Conservation (phyloP, 2,888 invertebrate genomes). For the Catocala fraxini region DNA sequence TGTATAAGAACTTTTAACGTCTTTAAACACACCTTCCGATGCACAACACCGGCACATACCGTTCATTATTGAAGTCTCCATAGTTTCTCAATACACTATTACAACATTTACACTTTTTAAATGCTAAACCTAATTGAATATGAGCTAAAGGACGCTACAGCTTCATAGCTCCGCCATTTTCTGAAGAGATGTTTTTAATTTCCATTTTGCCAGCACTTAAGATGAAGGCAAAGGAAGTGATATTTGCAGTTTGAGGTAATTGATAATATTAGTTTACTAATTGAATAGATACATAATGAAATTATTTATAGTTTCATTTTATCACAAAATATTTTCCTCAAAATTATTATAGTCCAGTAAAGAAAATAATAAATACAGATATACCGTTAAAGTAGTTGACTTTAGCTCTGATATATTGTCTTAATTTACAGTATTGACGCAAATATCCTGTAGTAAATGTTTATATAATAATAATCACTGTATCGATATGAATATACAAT, state of each 20-base stretch:
- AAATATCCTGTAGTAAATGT: no score
- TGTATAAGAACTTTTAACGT: constrained; percentile 71
- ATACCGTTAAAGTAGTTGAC: no score
- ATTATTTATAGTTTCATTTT: no score
- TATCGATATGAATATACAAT: no score
- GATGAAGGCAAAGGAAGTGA: not conserved
- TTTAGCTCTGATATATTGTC: no score
- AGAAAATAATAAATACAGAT: not conserved
- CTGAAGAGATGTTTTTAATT: constrained; percentile 20
- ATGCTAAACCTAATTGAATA: constrained; percentile 33
- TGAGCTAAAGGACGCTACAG: constrained; percentile 59
- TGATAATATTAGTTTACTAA: no score
- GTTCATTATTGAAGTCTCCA: constrained; percentile 68
- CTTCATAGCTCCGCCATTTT: constrained; percentile 72
- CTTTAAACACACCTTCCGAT: constrained; percentile 78
- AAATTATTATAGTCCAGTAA: not conserved
- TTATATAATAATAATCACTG: no score
- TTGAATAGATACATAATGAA: no score
- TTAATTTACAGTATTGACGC: no score
- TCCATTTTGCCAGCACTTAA: not conserved
- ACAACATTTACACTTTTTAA: constrained; percentile 57
- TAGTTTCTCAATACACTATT: constrained; percentile 50
- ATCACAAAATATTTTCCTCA: not conserved
- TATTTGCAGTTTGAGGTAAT: not conserved
- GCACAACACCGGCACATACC: constrained; percentile 83